A percentile compares a stretch with the other conserved stretches of the same genome.
These are phyloP conservation scores for Galaxea fascicularis DNA, from an alignment of 92 coral and sea anemone genomes.

Conservation along the genomic window DNA sequence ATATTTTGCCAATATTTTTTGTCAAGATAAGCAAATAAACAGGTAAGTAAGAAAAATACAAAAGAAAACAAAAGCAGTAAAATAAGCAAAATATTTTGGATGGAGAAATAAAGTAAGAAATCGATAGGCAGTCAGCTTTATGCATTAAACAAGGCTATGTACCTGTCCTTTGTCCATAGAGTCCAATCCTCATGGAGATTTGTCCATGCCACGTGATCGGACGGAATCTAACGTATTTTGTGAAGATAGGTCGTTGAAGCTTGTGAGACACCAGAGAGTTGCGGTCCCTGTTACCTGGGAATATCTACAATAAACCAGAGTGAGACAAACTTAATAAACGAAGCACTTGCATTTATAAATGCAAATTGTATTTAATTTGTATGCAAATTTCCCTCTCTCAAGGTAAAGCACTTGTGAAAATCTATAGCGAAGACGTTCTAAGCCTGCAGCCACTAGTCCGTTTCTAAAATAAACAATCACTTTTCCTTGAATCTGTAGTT, in stretches of 20 bases:
- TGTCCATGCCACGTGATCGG: conserved; percentile 67
- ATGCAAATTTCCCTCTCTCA: background rate
- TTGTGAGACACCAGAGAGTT: conserved; percentile 55
- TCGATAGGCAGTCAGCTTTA: background rate
- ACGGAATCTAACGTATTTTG: conserved; percentile 61
- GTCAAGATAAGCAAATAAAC: too few relatives aligned
- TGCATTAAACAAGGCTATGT: background rate
- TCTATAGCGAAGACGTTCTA: too few relatives aligned
- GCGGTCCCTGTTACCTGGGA: conserved; percentile 69
- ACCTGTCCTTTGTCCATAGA: conserved; percentile 63
- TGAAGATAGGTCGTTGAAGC: conserved; percentile 32
- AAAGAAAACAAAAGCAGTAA: background rate
- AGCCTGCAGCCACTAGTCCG: too few relatives aligned
- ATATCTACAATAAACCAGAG: conserved; percentile 27
- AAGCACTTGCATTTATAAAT: background rate
- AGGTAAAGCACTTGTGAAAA: too few relatives aligned
- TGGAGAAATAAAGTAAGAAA: background rate
- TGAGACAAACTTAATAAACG: background rate
- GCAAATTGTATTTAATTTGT: background rate
- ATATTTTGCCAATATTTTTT: too few relatives aligned
- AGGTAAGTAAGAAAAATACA: too few relatives aligned
- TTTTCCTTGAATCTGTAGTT: too few relatives aligned
- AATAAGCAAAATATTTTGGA: too few relatives aligned
- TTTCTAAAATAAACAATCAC: too few relatives aligned
- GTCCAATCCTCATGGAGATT: conserved; percentile 70